phyloP scores from a whole-genome alignment of 1,140 invertebrate genomes.

The Cheumatopsyche charites region DNA sequence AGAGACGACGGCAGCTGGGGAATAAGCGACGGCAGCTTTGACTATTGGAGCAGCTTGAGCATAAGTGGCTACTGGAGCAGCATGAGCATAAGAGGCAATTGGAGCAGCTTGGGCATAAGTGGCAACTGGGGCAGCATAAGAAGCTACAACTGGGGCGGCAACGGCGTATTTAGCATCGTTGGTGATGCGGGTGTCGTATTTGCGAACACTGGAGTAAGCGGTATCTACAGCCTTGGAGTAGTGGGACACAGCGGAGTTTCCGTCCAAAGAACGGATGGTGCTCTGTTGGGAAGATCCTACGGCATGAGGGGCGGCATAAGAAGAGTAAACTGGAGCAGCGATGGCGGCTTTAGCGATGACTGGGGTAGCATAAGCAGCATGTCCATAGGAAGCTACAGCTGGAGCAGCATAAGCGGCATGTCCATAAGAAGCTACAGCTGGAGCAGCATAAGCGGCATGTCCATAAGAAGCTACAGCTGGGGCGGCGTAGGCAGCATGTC shows the following conservation, averaged over 20 bases:
- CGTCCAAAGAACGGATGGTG: conserved; percentile 63
- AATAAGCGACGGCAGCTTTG: conserved; percentile 58
- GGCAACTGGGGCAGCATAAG: conserved; percentile 48
- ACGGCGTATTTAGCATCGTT: conserved; percentile 61
- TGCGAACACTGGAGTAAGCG: conserved; percentile 68
- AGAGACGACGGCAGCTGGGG: conserved; percentile 61
- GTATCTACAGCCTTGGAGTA: conserved; percentile 68
- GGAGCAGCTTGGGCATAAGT: conserved; percentile 52
- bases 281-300: conserved; percentile 64
- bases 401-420: conserved; percentile 46
- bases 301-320: conserved; percentile 52
- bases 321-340: conserved; percentile 49
- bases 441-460: conserved; percentile 43
- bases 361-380: conserved; percentile 49
- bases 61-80: conserved; percentile 50
- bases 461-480: conserved; percentile 48
- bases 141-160: conserved; percentile 50
- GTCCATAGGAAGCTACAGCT: conserved; percentile 59
- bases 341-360: conserved; percentile 47
- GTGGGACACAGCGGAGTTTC: conserved; percentile 63
- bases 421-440: conserved; percentile 39
- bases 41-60: conserved; percentile 48
- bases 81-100: conserved; percentile 49
- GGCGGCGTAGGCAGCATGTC: conserved; percentile 47
- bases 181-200: conserved; percentile 66